Conservation (phyloP, 1,140 invertebrate genomes). For the Branchinecta lynchi region DNA sequence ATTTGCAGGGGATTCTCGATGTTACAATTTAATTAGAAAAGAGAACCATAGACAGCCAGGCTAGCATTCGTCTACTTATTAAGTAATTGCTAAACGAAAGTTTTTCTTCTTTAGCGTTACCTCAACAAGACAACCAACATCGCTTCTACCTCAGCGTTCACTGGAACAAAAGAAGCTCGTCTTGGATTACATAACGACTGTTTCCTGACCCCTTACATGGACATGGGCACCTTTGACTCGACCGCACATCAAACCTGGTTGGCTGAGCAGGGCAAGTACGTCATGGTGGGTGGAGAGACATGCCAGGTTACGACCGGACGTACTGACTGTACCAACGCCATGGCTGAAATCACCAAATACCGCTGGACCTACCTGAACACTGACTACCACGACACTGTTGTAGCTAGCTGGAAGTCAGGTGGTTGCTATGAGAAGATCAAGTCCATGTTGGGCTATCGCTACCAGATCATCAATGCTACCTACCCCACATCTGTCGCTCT, state of each 20-base stretch:
- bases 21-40: too few species aligned
- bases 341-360: not conserved
- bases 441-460: slow-evolving; percentile 17
- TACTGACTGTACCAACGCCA: slow-evolving; percentile 12
- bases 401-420: slow-evolving; percentile 3
- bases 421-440: slow-evolving; percentile 14
- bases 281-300: slow-evolving; percentile 16
- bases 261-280: not conserved
- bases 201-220: slow-evolving; percentile 12
- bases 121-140: not conserved
- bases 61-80: too few species aligned
- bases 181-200: slow-evolving; percentile 19
- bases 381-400: slow-evolving; percentile 14
- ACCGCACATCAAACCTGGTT: not conserved
- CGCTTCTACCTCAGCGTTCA: not conserved
- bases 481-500: slow-evolving; percentile 1
- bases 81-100: too few species aligned
- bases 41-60: too few species aligned
- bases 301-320: slow-evolving; percentile 1
- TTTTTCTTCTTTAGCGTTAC: not conserved
- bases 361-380: slow-evolving; percentile 16
- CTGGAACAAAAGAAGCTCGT: not conserved
- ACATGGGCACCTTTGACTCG: slow-evolving; percentile 13
- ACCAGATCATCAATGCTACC: not conserved
- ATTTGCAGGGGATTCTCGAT: too few species aligned